A percentile compares a stretch with the other conserved stretches of the same genome.
Conservation (phyloP, 2,113 vertebrate species). For the Sprattus sprattus region DNA sequence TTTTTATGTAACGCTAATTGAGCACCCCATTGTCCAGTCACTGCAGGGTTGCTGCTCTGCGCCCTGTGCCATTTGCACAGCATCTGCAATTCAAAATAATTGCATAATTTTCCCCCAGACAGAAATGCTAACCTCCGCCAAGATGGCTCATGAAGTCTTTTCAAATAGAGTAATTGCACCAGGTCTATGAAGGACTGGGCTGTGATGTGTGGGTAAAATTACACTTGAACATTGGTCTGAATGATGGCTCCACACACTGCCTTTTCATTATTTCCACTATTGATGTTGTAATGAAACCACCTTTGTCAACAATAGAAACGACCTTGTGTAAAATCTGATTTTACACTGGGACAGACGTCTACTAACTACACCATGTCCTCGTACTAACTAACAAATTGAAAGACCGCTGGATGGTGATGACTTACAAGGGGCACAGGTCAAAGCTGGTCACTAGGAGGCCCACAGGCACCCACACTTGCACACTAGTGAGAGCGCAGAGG, state of each 20-base stretch:
- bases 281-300: not conserved
- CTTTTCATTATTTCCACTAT: not conserved
- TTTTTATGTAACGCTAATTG: not conserved
- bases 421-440: not conserved
- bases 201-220: not conserved
- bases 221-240: not conserved
- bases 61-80: no score
- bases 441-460: not conserved
- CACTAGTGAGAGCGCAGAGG: not conserved
- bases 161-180: not conserved
- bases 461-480: not conserved
- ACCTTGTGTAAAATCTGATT: not conserved
- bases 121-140: not conserved
- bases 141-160: not conserved
- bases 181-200: not conserved
- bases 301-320: not conserved
- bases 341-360: not conserved
- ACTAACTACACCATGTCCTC: no score
- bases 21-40: not conserved
- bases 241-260: not conserved
- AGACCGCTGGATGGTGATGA: not conserved
- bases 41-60: not conserved
- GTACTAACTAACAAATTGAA: not conserved
- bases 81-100: not conserved
- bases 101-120: not conserved